Conservation (phyloP, 1,140 invertebrate species). For the Hyles euphorbiae region DNA sequence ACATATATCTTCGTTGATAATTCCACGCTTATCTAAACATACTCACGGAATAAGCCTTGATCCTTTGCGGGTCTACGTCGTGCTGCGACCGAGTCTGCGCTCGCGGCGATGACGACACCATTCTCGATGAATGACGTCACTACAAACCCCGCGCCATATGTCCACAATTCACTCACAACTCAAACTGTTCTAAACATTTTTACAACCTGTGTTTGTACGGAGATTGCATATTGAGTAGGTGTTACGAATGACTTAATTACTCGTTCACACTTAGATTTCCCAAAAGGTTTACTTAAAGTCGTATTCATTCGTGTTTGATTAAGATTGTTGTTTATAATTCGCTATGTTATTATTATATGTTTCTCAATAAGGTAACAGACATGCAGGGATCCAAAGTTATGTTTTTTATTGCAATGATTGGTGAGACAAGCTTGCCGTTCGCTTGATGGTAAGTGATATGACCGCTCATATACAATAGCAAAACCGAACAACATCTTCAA, state of each 20-base stretch:
- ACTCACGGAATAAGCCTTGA: constrained; percentile 69
- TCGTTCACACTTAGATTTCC: background rate
- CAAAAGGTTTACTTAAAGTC: too few relatives aligned
- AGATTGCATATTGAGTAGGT: background rate
- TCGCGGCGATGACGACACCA: constrained; percentile 70
- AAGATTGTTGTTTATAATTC: too few relatives aligned
- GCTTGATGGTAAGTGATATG: too few relatives aligned
- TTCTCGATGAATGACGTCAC: constrained; percentile 60
- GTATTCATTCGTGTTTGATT: too few relatives aligned
- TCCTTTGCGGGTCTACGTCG: constrained; percentile 66
- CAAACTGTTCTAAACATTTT: background rate
- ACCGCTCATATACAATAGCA: too few relatives aligned
- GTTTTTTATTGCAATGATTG: too few relatives aligned
- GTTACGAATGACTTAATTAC: background rate
- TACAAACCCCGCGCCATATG: constrained; percentile 26
- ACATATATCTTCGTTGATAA: background rate
- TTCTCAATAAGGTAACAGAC: too few relatives aligned
- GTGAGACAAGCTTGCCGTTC: too few relatives aligned
- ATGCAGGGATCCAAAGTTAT: too few relatives aligned
- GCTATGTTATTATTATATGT: too few relatives aligned
- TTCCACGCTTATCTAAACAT: constrained; percentile 15
- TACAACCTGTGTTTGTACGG: background rate
- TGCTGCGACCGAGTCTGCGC: constrained; percentile 61
- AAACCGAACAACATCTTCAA: too few relatives aligned
- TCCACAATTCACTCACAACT: background rate